Percentiles rank a stretch among this genome's conserved stretches.
Evolutionary conservation across 2,797 vertebrate genomes (phyloP).

Genomic region (Coranthus polyacanthus): DNA sequence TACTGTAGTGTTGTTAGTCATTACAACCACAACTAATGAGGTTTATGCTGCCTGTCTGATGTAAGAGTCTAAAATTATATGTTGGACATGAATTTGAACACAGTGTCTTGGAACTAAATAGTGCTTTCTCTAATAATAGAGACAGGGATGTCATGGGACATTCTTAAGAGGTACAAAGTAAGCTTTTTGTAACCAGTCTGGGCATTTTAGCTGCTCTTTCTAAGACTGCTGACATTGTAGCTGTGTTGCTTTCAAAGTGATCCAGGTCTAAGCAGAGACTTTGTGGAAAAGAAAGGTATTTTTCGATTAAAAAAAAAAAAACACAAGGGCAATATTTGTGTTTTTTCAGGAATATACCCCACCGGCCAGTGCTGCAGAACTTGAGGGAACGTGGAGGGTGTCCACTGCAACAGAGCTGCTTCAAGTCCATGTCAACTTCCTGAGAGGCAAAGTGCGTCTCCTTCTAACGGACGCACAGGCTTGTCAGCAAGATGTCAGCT

Average conservation of each 20-base stretch:
- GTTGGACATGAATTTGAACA: not conserved
- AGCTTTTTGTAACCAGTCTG: conserved; percentile 3
- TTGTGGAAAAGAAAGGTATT: too few species aligned
- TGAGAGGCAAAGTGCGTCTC: conserved; percentile 89
- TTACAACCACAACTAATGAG: not conserved
- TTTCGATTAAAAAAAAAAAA: too few species aligned
- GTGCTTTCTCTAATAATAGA: conserved; percentile 12
- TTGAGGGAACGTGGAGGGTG: conserved; percentile 79
- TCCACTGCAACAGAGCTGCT: conserved; percentile 86
- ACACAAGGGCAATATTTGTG: too few species aligned
- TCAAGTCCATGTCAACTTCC: conserved; percentile 88
- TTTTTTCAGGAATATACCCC: conserved; percentile 80
- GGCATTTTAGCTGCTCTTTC: conserved; percentile 7
- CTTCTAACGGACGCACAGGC: conserved; percentile 82
- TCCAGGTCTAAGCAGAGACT: conserved; percentile 9
- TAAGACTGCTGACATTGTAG: not conserved
- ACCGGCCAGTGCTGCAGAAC: conserved; percentile 48
- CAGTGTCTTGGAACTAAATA: not conserved
- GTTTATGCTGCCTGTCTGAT: not conserved
- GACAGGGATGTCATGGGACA: conserved; percentile 38
- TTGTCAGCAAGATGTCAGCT: conserved; percentile 87
- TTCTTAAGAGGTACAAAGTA: not conserved
- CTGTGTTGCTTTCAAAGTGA: not conserved
- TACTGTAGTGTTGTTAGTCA: not conserved
- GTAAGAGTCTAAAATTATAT: too few species aligned